Evolutionary conservation across 2,797 vertebrate species (phyloP), one percentile per base, ranked within the genome.

Genomic region (Tiaroga cobitis): DNA sequence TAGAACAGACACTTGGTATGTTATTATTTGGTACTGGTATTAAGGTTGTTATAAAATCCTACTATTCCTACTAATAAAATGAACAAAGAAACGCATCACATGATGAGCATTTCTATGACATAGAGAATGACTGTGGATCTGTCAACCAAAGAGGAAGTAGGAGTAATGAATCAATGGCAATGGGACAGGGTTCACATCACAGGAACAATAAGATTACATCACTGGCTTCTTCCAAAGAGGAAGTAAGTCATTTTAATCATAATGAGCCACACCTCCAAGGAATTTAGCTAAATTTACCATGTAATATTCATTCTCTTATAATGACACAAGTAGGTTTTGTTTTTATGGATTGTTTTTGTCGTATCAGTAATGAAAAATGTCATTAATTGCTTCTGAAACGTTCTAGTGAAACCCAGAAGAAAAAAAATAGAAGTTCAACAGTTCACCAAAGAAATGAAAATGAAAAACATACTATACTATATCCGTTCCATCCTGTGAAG

Each of bases 111-210:
- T 10, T 26, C 68, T 29, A 37, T 80, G 83, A 85, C 49, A 84
- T 18, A 32, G 5, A 37, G 54, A 41, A 43, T 65, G 29, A 75
- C n/a, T 67, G 37, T 61, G 65, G 72, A 37, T 65, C 43, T 29
- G 81, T 63, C 65, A 34, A 88, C 69, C 43, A 67, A 7, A 68
- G 83, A 79, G 83, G 75, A 84, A 84, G 73, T 79, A 59, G 76
- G 21, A 70, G 76, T 29, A 85, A 61, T 79, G 54, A 83, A 83
- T 63, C 29, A 81, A 76, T 49, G 32, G 32, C 37, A 75, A 9
- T 79, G 32, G 61, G 11, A 73, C 75, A 63, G 11, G 29, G 49
- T 32, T 69, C 26, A n/a, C 3, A n/a, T 15, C 2, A 24, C 1
- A 29, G 16, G 0, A 77, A 51, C n/a, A 73, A 54, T 68, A 61